These are phyloP conservation scores for Heliconius charithonia DNA, from an alignment of 2,888 invertebrate genomes.

Conservation along the genomic window DNA sequence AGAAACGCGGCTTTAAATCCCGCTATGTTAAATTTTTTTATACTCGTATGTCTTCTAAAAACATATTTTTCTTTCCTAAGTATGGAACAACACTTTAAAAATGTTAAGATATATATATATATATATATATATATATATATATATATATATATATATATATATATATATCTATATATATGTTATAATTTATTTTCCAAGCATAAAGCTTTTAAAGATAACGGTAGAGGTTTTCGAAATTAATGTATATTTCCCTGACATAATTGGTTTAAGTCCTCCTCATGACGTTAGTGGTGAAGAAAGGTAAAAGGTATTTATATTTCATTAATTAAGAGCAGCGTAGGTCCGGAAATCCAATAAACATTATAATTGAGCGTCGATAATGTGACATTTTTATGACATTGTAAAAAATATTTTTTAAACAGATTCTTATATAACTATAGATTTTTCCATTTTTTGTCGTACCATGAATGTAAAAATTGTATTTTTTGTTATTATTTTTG, in stretches of 20 bases:
- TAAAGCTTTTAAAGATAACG: conserved; percentile 30
- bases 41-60: too few species aligned
- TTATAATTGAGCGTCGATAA: conserved; percentile 27
- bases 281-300: conserved; percentile 29
- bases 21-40: too few species aligned
- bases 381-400: conserved; percentile 12
- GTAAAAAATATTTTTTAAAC: not conserved
- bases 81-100: too few species aligned
- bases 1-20: too few species aligned
- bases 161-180: too few species aligned
- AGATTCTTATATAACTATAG: not conserved
- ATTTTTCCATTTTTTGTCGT: not conserved
- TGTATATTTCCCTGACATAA: conserved; percentile 23
- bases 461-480: not conserved
- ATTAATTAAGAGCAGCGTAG: conserved; percentile 27
- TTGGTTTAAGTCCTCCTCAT: conserved; percentile 15
- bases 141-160: too few species aligned
- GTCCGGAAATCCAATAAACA: conserved; percentile 34
- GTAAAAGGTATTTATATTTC: conserved; percentile 28
- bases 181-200: not conserved
- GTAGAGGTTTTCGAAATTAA: conserved; percentile 9
- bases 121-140: too few species aligned
- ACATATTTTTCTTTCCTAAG: too few species aligned
- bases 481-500: not conserved
- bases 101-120: too few species aligned